Percentiles rank a stretch among this genome's conserved stretches.
phyloP scores from a whole-genome alignment of 2,888 invertebrate genomes.

The Aphodius sticticus region DNA sequence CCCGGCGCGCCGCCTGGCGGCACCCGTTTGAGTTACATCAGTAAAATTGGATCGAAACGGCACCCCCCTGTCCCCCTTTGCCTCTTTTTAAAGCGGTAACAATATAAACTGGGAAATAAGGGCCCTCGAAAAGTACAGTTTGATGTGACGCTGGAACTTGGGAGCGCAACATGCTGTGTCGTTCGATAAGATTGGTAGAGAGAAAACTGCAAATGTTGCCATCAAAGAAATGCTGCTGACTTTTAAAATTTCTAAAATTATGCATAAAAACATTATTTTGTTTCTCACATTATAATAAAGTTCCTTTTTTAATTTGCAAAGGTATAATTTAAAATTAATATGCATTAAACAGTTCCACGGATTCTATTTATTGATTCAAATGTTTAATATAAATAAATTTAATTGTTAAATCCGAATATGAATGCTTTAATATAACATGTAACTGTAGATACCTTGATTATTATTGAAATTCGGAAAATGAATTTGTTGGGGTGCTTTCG shows the following conservation, averaged over 20 bases:
- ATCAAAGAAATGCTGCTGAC: too few species aligned
- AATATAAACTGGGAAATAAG: background rate
- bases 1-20: background rate
- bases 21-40: background rate
- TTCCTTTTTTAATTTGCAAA: too few species aligned
- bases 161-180: background rate
- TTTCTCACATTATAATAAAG: too few species aligned
- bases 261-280: too few species aligned
- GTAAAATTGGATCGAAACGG: background rate
- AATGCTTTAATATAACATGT: background rate
- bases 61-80: background rate
- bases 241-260: too few species aligned
- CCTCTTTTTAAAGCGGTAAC: background rate
- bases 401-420: background rate
- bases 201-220: too few species aligned
- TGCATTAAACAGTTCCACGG: too few species aligned
- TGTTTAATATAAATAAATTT: background rate
- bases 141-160: background rate
- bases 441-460: background rate
- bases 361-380: too few species aligned
- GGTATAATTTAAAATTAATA: too few species aligned
- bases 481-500: background rate
- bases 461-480: background rate
- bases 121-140: background rate
- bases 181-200: too few species aligned